Conservation (phyloP, 2,113 vertebrate genomes). For the Sclerurus mexicanus region DNA sequence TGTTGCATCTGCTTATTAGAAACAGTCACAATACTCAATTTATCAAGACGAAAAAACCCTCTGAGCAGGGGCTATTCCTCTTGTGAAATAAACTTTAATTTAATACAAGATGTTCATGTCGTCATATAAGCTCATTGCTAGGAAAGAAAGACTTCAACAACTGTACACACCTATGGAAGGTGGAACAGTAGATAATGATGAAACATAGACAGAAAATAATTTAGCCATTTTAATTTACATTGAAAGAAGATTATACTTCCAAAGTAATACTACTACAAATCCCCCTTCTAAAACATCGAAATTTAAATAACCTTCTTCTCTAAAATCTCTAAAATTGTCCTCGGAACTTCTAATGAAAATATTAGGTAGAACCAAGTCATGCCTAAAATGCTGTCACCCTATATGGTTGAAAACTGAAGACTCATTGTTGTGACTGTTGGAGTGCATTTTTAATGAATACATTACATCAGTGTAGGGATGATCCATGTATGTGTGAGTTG, state of each 20-base stretch:
- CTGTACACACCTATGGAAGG: not conserved
- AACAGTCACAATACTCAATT: not conserved
- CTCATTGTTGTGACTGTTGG: not conserved
- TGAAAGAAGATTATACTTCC: not conserved
- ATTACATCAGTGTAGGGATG: not conserved
- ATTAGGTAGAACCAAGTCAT: not conserved
- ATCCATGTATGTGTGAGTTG: not conserved
- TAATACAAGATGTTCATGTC: not conserved
- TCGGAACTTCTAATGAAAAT: not conserved
- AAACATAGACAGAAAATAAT: not conserved
- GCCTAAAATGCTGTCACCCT: not conserved
- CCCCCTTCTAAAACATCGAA: not conserved
- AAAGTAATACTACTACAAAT: not conserved
- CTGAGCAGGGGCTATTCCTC: not conserved
- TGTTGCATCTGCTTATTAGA: not conserved
- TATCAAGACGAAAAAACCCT: not conserved
- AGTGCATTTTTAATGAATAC: not conserved
- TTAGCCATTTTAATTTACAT: not conserved
- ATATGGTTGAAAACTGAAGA: not conserved
- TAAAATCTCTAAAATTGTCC: not conserved
- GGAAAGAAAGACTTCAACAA: not conserved
- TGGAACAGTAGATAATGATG: not conserved
- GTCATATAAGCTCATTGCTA: not conserved
- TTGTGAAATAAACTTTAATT: not conserved
- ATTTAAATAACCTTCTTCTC: not conserved